Evolutionary conservation across 2,797 vertebrate species (phyloP).

Genomic region (Arctocebus calabarensis): DNA sequence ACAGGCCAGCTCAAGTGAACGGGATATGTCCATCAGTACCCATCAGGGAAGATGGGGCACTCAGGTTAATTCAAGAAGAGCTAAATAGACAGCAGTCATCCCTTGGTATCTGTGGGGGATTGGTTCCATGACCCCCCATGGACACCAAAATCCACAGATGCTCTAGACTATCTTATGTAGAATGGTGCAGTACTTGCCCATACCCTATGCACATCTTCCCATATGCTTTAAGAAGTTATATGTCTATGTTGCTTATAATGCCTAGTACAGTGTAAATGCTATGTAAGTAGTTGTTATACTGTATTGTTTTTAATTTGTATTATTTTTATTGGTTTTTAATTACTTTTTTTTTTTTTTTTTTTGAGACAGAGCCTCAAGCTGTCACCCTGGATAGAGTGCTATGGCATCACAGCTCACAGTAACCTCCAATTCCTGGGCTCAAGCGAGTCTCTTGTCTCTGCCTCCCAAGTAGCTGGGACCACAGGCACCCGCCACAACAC

Average conservation of each 20-base stretch:
- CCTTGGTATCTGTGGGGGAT: rapidly evolving
- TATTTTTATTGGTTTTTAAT: background rate
- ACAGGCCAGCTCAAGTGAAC: background rate
- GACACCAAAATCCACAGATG: background rate
- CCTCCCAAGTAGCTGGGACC: too few relatives aligned
- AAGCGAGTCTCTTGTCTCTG: too few relatives aligned
- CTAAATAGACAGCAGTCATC: background rate
- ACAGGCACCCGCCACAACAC: too few relatives aligned
- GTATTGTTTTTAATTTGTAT: background rate
- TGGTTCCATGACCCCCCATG: background rate
- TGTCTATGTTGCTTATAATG: background rate
- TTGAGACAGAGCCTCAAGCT: too few relatives aligned
- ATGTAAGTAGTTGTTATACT: background rate
- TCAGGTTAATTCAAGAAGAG: background rate
- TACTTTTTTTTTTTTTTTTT: too few relatives aligned
- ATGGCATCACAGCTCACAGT: too few relatives aligned
- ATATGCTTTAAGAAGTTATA: too few relatives aligned
- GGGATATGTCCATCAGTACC: background rate
- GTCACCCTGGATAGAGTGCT: too few relatives aligned
- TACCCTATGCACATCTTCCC: background rate
- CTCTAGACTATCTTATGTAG: background rate
- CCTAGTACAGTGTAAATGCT: background rate
- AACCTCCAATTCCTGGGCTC: too few relatives aligned
- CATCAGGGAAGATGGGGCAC: background rate
- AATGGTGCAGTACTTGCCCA: background rate